Conservation (phyloP, 1,140 invertebrate species). For the Diorhabda elongata region DNA sequence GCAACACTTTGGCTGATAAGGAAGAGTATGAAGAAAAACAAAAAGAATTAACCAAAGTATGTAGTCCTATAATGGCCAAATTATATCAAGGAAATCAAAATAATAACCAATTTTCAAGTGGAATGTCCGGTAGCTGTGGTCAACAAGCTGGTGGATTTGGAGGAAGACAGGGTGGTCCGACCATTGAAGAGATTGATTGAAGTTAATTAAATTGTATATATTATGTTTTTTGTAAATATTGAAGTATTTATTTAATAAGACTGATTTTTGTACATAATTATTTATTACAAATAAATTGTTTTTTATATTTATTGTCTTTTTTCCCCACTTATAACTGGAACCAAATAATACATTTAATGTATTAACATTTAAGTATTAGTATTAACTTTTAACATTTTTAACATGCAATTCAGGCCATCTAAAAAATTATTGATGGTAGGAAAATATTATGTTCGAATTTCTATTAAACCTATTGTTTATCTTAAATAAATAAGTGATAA, state of each 20-base stretch:
- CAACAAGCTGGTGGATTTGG: constrained; percentile 43
- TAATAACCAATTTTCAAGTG: background rate
- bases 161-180: constrained; percentile 48
- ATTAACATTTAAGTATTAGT: too few relatives aligned
- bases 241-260: background rate
- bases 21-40: constrained; percentile 59
- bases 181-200: constrained; percentile 66
- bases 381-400: too few relatives aligned
- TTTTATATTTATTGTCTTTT: too few relatives aligned
- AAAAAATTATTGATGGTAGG: too few relatives aligned
- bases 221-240: background rate
- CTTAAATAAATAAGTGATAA: too few relatives aligned
- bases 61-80: constrained; percentile 51
- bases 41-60: constrained; percentile 49
- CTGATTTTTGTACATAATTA: background rate
- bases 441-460: too few relatives aligned
- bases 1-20: constrained; percentile 54
- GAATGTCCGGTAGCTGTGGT: constrained; percentile 21
- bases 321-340: too few relatives aligned
- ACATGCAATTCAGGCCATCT: too few relatives aligned
- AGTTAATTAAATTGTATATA: background rate
- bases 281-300: too few relatives aligned
- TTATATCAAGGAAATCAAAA: constrained; percentile 31
- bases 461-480: too few relatives aligned
- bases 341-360: too few relatives aligned